Conservation (phyloP, 2,113 vertebrate species). For the Myrmophylax atrothorax region DNA sequence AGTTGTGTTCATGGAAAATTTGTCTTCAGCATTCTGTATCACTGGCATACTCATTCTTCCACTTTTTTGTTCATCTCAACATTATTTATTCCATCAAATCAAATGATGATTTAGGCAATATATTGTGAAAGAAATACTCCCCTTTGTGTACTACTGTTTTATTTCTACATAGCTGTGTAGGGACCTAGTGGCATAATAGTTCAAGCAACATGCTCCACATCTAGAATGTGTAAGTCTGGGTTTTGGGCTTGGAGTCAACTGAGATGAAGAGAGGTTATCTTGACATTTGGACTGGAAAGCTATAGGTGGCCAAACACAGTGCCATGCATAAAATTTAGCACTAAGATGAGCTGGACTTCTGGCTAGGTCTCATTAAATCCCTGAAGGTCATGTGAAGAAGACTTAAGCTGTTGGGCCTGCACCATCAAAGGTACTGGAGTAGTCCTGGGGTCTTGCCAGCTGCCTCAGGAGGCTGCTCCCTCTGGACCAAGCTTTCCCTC, state of each 20-base stretch:
- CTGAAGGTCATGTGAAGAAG: neutral
- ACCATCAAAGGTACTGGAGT: neutral
- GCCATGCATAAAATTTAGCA: neutral
- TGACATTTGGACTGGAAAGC: neutral
- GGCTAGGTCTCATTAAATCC: neutral
- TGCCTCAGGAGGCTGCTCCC: neutral
- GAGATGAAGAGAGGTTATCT: neutral
- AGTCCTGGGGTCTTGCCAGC: neutral
- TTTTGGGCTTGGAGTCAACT: neutral
- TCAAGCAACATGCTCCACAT: neutral
- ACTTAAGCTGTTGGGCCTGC: accelerated
- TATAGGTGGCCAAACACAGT: neutral
- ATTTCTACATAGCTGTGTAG: neutral
- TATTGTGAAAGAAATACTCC: neutral
- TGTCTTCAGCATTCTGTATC: neutral
- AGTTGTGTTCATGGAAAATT: neutral
- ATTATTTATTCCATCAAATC: neutral
- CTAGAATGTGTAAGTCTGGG: neutral
- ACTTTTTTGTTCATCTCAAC: neutral
- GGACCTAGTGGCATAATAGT: neutral
- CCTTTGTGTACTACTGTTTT: neutral
- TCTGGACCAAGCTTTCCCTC: neutral
- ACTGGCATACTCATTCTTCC: neutral
- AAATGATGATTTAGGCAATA: neutral
- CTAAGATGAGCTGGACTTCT: neutral